Evolutionary conservation across 2,797 vertebrate genomes (phyloP).

Genomic region (Falco naumanni): DNA sequence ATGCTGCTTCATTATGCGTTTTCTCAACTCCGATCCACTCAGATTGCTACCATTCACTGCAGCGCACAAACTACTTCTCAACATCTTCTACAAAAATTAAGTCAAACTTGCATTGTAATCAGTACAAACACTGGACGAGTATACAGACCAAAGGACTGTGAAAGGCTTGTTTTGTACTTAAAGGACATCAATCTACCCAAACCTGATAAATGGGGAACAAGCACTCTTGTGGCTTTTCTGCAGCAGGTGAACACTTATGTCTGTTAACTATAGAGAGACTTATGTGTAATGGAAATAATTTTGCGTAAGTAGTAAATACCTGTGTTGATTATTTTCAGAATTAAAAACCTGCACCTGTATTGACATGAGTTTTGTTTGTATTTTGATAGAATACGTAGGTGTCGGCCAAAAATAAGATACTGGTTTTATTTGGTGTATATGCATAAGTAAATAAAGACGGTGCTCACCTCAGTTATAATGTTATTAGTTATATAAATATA

Average conservation of each 20-base stretch:
- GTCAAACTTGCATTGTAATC: constrained; percentile 92
- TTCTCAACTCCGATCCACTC: constrained; percentile 90
- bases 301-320: background rate
- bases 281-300: background rate
- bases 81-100: constrained; percentile 92
- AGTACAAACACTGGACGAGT: constrained; percentile 93
- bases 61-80: constrained; percentile 92
- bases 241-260: constrained; percentile 85
- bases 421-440: background rate
- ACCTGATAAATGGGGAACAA: constrained; percentile 98
- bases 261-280: background rate
- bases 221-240: constrained; percentile 91
- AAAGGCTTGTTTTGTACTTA: constrained; percentile 92
- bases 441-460: background rate
- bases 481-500: background rate
- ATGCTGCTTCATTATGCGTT: constrained; percentile 94
- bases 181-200: constrained; percentile 97
- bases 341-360: background rate
- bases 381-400: background rate
- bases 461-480: rapidly evolving
- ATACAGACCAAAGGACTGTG: constrained; percentile 93
- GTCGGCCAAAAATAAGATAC: background rate
- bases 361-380: background rate
- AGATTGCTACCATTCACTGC: constrained; percentile 93
- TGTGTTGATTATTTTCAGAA: background rate